Evolutionary conservation across 2,797 vertebrate species (phyloP).

Genomic region (Hoplostethus mediterraneus): DNA sequence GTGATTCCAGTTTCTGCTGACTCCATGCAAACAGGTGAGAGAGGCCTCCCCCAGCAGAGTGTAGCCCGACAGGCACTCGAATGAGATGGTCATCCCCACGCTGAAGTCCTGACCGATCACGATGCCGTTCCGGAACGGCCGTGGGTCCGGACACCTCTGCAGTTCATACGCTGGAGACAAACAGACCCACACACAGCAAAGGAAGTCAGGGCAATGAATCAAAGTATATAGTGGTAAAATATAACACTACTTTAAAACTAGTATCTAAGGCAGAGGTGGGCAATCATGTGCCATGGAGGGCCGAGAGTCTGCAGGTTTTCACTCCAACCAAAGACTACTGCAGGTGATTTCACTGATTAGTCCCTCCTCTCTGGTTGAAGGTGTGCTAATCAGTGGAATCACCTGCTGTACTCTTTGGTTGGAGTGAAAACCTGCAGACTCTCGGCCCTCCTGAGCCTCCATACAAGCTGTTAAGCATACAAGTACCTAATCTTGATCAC

Average conservation of each 20-base stretch:
- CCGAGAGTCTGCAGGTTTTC: too few species aligned
- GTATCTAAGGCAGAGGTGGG: too few species aligned
- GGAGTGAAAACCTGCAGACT: too few species aligned
- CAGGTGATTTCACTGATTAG: too few species aligned
- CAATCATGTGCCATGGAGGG: too few species aligned
- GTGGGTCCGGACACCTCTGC: conserved; percentile 96
- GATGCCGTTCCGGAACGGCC: conserved; percentile 94
- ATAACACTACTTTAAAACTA: background rate
- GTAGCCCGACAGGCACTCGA: conserved; percentile 95
- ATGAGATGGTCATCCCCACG: conserved; percentile 96
- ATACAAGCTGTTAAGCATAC: too few species aligned
- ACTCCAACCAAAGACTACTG: too few species aligned
- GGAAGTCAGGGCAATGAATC: background rate
- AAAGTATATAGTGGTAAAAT: background rate
- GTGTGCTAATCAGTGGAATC: too few species aligned
- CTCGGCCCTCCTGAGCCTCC: too few species aligned
- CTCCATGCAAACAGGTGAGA: conserved; percentile 95
- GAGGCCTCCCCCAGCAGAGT: conserved; percentile 93
- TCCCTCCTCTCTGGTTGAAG: too few species aligned
- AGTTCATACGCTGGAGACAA: conserved; percentile 90
- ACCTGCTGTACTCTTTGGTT: too few species aligned
- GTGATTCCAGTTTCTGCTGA: conserved; percentile 98
- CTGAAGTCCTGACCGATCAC: conserved; percentile 95
- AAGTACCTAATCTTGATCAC: too few species aligned
- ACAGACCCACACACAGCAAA: background rate